Base-by-base conservation (phyloP, 1,140 invertebrate species). In the Drosophila bifasciata region DNA sequence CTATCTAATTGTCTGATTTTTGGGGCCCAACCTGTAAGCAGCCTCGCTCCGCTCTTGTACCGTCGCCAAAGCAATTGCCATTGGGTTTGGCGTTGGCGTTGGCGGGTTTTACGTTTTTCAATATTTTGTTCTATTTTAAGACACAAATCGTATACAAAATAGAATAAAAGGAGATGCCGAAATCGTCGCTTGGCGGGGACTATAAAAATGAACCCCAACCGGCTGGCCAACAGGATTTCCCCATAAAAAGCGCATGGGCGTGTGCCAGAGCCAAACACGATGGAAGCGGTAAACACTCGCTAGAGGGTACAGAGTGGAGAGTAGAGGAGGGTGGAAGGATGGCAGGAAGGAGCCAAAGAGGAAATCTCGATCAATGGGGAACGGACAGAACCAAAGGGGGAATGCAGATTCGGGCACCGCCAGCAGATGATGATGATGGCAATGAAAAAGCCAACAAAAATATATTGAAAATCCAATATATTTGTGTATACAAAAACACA, bases 171-270 rank as follows among this genome's bases (percentile, higher is more conserved):
- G 44, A 50, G 44, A 55, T 45, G 48, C 50, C 32, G 55, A 71
- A 57, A 70, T 28, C 63, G 72, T 73, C 71, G 55, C 74, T 67
- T 69, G 43, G 43, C 39, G 40, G 25, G 68, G 74, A 80, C 77
- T 77, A 86, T 86, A 86, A 86, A 85, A 86, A 48, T 59, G 52
- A 68, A 75, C 69, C 77, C 60, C 63, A 43, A 44, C 44, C 61
- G 66, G 55, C 25, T 74, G 81, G 68, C 62, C 64, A 78, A 88
- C 81, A 86, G 83, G 83, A 86, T 86, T 86, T 88, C 83, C 83
- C 83, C 83, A 88, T 78, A 83, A 88, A 83, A 86, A 86, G 78
- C 70, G 58, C 68, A 81, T 67, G 61, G 67, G 79, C 46, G 51
- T 59, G 59, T 61, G 48, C 43, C 25, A 45, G 8, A 44, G 13